Evolutionary conservation across 2,888 invertebrate species (phyloP), one percentile per base, ranked within the genome.

Genomic region (Monochamus alternatus): DNA sequence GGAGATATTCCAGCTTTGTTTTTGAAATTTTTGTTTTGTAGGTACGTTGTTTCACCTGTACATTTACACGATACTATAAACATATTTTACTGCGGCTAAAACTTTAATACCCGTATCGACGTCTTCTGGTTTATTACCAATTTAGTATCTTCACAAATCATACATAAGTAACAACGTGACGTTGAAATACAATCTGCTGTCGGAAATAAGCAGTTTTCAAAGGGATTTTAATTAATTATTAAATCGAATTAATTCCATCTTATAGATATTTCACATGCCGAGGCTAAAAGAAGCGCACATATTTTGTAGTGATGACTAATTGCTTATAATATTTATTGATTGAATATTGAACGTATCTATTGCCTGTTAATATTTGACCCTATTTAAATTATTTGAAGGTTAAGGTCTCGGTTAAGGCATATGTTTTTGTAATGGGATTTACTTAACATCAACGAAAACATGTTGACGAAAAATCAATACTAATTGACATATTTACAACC

Each of bases 91-190:
- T n/a, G 14, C 4, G 5, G 5, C 14, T 55, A 12, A 55, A 55
- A 14, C 55, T 55, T 55, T 55, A 55, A 55, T 55, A 12, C 55
- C 55, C n/a, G 14, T 4, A 22, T 55, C n/a, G 4, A 22, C 7
- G n/a, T 55, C 55, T 55, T 14, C 22, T n/a, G n/a, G n/a, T 55
- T 55, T 55, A 55, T 55, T 55, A n/a, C 55, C n/a, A 22, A 55
- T 55, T 55, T 55, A 22, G 55, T n/a, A 22, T 14, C 5, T 55
- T 55, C 55, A 22, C 14, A 55, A 55, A 55, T 55, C 55, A 55
- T 55, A 55, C 7, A n/a, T 55, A 55, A 55, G 7, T 14, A 55
- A 38, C 7, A 38, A 38, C 38, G 7, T 38, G 38, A 38, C 38
- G 38, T 38, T 38, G 38, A n/a, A 55, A 55, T n/a, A 22, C n/a